Base-by-base conservation (phyloP, 2,888 invertebrate species). In the Drosophila putrida region DNA sequence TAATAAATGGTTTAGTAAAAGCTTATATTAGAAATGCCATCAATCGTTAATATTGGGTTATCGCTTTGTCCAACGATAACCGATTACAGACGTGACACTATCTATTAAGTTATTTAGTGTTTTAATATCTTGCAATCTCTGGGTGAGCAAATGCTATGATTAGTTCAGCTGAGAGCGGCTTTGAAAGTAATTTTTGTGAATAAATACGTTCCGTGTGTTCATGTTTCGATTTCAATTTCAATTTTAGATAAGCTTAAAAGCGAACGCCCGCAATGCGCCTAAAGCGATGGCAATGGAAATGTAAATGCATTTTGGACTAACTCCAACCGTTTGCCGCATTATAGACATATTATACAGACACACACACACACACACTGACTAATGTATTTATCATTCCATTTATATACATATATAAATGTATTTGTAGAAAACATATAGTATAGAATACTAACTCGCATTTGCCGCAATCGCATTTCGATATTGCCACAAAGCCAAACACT, bases 301-400 rank as follows among this genome's bases (percentile, higher is more conserved):
- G 85, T 70, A 80, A 82, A 84, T 82, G 75, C 70, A 78, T 78
- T 70, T 80, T 84, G 87, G 87, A 83, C 60, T 31, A 66, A 44
- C 79, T 86, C 83, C 83, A 82, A 83, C 77, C 79, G 59, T 71
- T 81, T 86, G 81, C 79, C 83, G 83, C 83, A 84, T 83, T 83
- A 79, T 79, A 82, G 76, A 69, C 70, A 66, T 63, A 64, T 33
- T 47, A 58, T 57, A 50, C 15, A 76, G 64, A 64, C 60, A 57
- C 51, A 59, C 51, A 61, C 5, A 6, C 20, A 41, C 10, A 6
- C 20, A 41, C 10, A 20, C 41, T 6, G 6, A 38, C 6, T 6
- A 38, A 0, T 41, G 20, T 20, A 20, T 20, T 20, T 20, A 41
- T 8, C 15, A 15, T 20, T 36, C 65, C n/a, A 55, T 47, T 10